phyloP scores from a whole-genome alignment of 2,113 vertebrate genomes.

The Polypterus senegalus region DNA sequence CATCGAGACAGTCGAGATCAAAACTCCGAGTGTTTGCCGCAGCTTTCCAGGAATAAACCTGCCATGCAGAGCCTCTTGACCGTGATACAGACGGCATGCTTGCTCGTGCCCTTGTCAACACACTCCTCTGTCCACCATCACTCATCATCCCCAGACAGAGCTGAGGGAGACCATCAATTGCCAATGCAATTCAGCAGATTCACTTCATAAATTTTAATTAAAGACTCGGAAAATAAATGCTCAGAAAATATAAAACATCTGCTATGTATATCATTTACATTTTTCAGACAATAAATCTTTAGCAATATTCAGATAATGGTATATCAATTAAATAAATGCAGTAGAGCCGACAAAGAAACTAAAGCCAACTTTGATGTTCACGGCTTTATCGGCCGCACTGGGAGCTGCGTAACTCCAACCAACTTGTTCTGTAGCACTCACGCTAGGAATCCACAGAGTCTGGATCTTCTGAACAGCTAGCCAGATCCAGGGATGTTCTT shows the following conservation, averaged over 20 bases:
- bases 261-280: constrained; percentile 88
- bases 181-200: constrained; percentile 95
- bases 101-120: constrained; percentile 82
- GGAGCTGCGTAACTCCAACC: background rate
- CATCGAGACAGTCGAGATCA: background rate
- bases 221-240: constrained; percentile 89
- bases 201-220: constrained; percentile 99
- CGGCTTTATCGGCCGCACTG: background rate
- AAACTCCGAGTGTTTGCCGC: constrained; percentile 23
- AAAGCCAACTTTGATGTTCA: constrained; percentile 5
- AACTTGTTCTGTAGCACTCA: too few species aligned
- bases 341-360: constrained; percentile 3
- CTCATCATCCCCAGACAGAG: constrained; percentile 79
- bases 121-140: constrained; percentile 73
- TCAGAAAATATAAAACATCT: constrained; percentile 99
- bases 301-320: constrained; percentile 58
- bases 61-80: constrained; percentile 42
- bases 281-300: constrained; percentile 83
- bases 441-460: too few species aligned
- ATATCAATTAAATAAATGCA: constrained; percentile 16
- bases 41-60: constrained; percentile 26
- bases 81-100: constrained; percentile 56
- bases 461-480: too few species aligned
- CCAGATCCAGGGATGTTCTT: too few species aligned
- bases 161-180: constrained; percentile 83